A percentile compares a stretch with the other conserved stretches of the same genome.
phyloP scores from a whole-genome alignment of 64 coral and sea anemone species.

The Dendrophyllia cribrosa region DNA sequence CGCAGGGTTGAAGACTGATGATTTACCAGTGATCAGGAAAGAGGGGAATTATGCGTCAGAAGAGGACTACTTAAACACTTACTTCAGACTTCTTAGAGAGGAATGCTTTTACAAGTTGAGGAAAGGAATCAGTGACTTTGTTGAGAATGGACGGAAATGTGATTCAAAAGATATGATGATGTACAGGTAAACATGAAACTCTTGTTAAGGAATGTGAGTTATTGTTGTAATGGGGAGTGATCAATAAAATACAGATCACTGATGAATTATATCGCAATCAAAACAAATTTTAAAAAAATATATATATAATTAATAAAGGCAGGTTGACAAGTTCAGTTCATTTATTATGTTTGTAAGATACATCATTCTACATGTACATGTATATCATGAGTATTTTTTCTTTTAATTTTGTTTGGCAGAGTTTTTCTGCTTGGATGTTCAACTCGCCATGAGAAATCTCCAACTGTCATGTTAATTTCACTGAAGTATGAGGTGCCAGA shows the following conservation, averaged over 20 bases:
- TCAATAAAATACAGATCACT: no score
- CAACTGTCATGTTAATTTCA: slow-evolving; percentile 13
- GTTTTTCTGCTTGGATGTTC: not conserved
- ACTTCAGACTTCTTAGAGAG: slow-evolving; percentile 70
- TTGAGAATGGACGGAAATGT: slow-evolving; percentile 15
- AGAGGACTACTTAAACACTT: slow-evolving; percentile 60
- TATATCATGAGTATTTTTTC: no score
- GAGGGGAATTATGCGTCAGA: slow-evolving; percentile 17
- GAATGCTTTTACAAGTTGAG: slow-evolving; percentile 86
- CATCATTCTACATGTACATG: no score
- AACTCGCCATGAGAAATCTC: not conserved
- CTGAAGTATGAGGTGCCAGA: not conserved
- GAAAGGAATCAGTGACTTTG: slow-evolving; percentile 63
- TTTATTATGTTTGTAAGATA: no score
- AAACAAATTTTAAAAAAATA: no score
- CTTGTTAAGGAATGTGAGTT: no score
- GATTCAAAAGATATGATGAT: slow-evolving; percentile 73
- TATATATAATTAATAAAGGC: no score
- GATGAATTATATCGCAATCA: no score
- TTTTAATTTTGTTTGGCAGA: not conserved
- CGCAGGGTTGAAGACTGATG: not conserved
- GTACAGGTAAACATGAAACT: no score
- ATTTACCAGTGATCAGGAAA: not conserved
- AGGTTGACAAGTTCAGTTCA: no score
- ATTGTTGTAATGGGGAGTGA: no score